Evolutionary conservation across 2,113 vertebrate genomes (phyloP).

Genomic region (Ammodramus savannarum): DNA sequence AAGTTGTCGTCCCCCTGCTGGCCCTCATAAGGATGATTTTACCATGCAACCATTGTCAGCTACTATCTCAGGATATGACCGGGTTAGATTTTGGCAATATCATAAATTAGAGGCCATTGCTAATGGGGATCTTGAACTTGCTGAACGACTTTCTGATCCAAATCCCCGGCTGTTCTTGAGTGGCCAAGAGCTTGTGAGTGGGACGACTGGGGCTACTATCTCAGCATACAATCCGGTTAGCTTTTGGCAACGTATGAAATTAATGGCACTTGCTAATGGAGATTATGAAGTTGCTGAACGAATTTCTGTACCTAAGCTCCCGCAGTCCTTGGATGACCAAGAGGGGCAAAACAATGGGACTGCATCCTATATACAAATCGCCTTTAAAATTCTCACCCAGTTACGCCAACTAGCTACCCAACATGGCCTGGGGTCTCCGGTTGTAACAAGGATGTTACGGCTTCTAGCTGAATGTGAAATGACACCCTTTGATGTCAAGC

Average conservation of each 20-base stretch:
- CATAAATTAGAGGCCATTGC: background rate
- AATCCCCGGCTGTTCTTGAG: background rate
- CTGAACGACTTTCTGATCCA: background rate
- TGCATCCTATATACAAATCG: fast-evolving
- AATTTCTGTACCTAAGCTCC: background rate
- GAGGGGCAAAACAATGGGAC: background rate
- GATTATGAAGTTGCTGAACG: background rate
- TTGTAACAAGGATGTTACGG: background rate
- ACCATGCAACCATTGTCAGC: background rate
- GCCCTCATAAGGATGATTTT: background rate
- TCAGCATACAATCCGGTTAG: background rate
- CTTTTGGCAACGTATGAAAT: background rate
- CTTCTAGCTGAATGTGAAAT: background rate
- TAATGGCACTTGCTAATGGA: background rate
- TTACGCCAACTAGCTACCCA: background rate
- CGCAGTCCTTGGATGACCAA: background rate
- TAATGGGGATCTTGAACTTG: background rate
- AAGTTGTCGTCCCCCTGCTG: background rate
- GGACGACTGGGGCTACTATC: background rate
- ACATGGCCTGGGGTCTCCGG: background rate
- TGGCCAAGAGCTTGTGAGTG: background rate
- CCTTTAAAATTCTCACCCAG: background rate
- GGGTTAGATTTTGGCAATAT: background rate
- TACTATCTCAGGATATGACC: background rate
- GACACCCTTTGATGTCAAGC: background rate